Conservation (phyloP, 2,888 invertebrate genomes). For the Coronaproctus castanopsis region DNA sequence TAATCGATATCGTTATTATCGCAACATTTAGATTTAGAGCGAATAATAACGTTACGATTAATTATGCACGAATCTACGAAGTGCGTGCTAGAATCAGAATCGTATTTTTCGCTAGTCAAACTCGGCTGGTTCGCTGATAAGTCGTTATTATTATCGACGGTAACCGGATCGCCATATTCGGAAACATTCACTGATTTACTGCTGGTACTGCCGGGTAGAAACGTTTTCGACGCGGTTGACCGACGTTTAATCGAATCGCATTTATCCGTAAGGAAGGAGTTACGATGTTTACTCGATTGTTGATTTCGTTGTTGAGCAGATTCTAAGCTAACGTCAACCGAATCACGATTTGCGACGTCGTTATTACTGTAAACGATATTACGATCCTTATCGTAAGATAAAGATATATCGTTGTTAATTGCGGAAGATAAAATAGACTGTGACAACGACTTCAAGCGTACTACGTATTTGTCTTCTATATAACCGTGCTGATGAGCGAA, state of each 20-base stretch:
- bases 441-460: not conserved
- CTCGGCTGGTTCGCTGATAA: not conserved
- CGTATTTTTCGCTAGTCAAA: not conserved
- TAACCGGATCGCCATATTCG: slow-evolving; percentile 4
- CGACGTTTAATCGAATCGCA: not conserved
- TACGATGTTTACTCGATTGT: not conserved
- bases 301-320: not conserved
- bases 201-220: slow-evolving; percentile 2
- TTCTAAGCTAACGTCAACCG: not conserved
- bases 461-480: slow-evolving; percentile 9
- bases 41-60: not conserved
- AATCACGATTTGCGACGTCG: not conserved
- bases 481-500: not conserved
- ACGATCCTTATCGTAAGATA: not conserved
- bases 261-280: not conserved
- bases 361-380: too few relatives aligned
- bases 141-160: slow-evolving; percentile 1
- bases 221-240: not conserved
- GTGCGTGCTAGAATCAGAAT: not conserved
- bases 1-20: not conserved
- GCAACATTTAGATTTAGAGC: not conserved
- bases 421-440: slow-evolving; percentile 9
- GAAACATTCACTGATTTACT: slow-evolving; percentile 11
- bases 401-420: not conserved
- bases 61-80: not conserved